These are phyloP conservation scores for Plectrocnemia conspersa DNA, from an alignment of 1,140 invertebrate species.

Conservation along the genomic window DNA sequence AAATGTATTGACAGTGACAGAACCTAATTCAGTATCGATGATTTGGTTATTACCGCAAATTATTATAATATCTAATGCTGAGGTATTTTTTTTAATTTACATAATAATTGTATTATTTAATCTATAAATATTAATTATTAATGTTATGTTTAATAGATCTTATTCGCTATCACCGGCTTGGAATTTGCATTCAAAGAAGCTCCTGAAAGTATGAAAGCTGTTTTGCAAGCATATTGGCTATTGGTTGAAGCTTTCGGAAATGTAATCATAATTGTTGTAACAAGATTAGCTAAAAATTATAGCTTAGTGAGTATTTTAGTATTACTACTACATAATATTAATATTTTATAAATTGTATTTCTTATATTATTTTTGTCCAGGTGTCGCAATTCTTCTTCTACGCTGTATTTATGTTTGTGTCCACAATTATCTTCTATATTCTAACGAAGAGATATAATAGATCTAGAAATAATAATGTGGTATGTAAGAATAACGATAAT, in stretches of 20 bases:
- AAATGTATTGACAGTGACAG: slow-evolving; percentile 49
- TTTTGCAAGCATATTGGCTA: slow-evolving; percentile 85
- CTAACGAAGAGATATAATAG: slow-evolving; percentile 39
- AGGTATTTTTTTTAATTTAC: too few species aligned
- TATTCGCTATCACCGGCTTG: slow-evolving; percentile 88
- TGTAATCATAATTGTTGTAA: slow-evolving; percentile 63
- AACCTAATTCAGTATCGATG: slow-evolving; percentile 68
- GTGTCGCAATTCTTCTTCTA: slow-evolving; percentile 46
- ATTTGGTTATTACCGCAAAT: slow-evolving; percentile 77
- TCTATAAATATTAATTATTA: neutral
- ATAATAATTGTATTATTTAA: too few species aligned
- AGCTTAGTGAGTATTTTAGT: neutral
- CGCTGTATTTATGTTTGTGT: slow-evolving; percentile 41
- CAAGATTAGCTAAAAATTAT: slow-evolving; percentile 37
- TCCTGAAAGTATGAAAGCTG: slow-evolving; percentile 86
- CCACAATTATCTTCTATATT: slow-evolving; percentile 41
- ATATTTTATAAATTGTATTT: neutral
- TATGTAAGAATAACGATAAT: neutral
- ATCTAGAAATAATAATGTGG: slow-evolving; percentile 19
- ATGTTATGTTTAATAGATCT: slow-evolving; percentile 53
- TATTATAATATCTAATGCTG: slow-evolving; percentile 69
- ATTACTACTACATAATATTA: neutral
- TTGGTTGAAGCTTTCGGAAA: slow-evolving; percentile 89
- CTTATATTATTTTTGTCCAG: slow-evolving; percentile 36
- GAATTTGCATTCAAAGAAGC: slow-evolving; percentile 90